phyloP scores from a whole-genome alignment of 2,888 invertebrate species.

The Cryptocephalus moraei region DNA sequence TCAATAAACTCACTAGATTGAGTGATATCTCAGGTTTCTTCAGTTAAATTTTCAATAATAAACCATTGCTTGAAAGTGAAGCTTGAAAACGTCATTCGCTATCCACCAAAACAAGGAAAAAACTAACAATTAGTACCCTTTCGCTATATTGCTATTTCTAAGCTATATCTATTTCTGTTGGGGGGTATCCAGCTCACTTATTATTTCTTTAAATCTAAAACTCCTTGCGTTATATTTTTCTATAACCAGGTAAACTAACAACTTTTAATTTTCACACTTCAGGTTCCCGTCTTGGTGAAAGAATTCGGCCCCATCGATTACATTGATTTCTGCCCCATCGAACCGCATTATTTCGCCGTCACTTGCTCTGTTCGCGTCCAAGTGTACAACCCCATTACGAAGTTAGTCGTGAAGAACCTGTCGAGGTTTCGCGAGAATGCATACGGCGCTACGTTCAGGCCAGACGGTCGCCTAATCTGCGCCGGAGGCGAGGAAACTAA shows the following conservation, averaged over 20 bases:
- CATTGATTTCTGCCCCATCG: constrained; percentile 79
- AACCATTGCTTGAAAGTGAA: no score
- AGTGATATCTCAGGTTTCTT: no score
- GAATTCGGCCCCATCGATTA: constrained; percentile 89
- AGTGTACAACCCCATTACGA: constrained; percentile 79
- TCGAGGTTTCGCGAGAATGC: constrained; percentile 75
- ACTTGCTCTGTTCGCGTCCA: constrained; percentile 84
- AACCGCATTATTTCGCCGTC: constrained; percentile 85
- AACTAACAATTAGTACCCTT: no score
- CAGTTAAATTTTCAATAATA: no score
- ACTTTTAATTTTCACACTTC: constrained; percentile 13
- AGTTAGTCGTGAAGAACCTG: constrained; percentile 69
- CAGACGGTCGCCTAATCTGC: constrained; percentile 72
- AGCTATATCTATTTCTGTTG: no score
- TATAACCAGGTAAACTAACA: background rate
- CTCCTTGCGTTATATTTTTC: no score
- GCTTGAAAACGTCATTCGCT: no score
- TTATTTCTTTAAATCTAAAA: no score
- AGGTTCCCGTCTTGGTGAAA: constrained; percentile 80
- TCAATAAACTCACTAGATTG: no score
- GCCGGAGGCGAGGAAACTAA: constrained; percentile 85
- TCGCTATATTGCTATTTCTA: no score
- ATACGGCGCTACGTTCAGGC: constrained; percentile 74
- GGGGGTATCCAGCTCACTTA: no score
- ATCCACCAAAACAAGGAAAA: no score